phyloP scores from a whole-genome alignment of 2,797 vertebrate genomes.

The Clarias laeviceps region DNA sequence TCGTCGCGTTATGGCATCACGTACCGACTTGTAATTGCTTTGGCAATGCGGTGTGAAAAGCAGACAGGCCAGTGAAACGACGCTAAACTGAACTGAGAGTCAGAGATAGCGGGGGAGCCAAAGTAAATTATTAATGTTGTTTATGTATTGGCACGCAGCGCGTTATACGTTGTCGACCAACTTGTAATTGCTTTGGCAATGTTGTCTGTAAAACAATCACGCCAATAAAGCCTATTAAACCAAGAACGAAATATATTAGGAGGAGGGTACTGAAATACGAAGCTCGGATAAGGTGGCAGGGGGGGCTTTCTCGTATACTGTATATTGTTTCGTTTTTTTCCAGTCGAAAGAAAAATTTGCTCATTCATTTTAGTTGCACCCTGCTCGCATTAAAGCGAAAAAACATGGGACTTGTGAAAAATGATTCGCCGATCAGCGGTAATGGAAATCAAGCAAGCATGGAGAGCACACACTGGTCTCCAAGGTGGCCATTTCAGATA shows the following conservation, averaged over 20 bases:
- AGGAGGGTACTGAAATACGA: background rate
- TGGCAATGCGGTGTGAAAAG: slow-evolving; percentile 1
- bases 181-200: slow-evolving; percentile 33
- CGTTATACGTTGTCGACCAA: slow-evolving; percentile 17
- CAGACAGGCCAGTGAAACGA: background rate
- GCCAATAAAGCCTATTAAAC: slow-evolving; percentile 15
- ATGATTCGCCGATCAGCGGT: background rate
- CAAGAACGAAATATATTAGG: background rate
- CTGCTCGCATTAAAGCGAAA: background rate
- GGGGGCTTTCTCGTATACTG: no score
- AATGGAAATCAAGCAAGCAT: background rate
- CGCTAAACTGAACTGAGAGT: background rate
- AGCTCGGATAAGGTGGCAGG: background rate
- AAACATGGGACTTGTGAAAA: background rate
- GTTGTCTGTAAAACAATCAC: background rate
- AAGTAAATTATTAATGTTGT: slow-evolving; percentile 35
- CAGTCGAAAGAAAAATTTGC: background rate
- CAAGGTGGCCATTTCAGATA: no score
- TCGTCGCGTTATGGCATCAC: background rate
- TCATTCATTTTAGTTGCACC: background rate
- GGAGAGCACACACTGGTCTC: background rate
- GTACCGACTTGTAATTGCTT: slow-evolving; percentile 17
- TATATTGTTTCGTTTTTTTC: no score
- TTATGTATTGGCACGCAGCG: slow-evolving; percentile 8
- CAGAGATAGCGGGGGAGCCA: slow-evolving; percentile 20